phyloP scores from a whole-genome alignment of 1,140 invertebrate genomes.

The Drosophila littoralis region DNA sequence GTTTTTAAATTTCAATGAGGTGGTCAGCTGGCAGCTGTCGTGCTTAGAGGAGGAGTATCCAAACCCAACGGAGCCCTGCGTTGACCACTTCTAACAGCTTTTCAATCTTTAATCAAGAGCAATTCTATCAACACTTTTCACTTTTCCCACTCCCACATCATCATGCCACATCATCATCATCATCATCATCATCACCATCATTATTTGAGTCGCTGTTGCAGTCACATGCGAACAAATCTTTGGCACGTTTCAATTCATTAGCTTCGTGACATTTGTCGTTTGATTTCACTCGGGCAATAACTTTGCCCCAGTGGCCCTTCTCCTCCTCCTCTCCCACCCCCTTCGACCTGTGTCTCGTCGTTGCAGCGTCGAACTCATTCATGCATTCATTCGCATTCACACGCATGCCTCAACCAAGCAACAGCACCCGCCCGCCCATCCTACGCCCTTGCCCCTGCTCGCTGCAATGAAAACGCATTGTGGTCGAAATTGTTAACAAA shows the following conservation, averaged over 20 bases:
- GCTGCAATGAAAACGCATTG: conserved; percentile 79
- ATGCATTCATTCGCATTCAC: conserved; percentile 78
- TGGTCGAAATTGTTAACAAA: conserved; percentile 83
- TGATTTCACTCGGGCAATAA: conserved; percentile 76
- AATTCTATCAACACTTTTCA: conserved; percentile 27
- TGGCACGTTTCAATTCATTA: conserved; percentile 81
- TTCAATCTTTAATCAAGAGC: conserved; percentile 27
- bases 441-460: conserved; percentile 14
- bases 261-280: conserved; percentile 81
- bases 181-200: conserved; percentile 25
- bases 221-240: conserved; percentile 59
- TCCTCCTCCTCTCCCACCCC: not conserved
- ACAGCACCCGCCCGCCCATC: not conserved
- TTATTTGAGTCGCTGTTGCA: conserved; percentile 32
- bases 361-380: conserved; percentile 59
- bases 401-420: conserved; percentile 35
- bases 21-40: not conserved
- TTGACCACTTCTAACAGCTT: conserved; percentile 7
- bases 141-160: not conserved
- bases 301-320: conserved; percentile 21
- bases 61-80: not conserved
- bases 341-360: conserved; percentile 19
- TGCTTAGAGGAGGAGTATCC: not conserved
- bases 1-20: conserved; percentile 48
- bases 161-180: conserved; percentile 17